Evolutionary conservation across 2,888 invertebrate species (phyloP), one percentile per base, ranked within the genome.

Genomic region (Nematopogon swammerdamellus): DNA sequence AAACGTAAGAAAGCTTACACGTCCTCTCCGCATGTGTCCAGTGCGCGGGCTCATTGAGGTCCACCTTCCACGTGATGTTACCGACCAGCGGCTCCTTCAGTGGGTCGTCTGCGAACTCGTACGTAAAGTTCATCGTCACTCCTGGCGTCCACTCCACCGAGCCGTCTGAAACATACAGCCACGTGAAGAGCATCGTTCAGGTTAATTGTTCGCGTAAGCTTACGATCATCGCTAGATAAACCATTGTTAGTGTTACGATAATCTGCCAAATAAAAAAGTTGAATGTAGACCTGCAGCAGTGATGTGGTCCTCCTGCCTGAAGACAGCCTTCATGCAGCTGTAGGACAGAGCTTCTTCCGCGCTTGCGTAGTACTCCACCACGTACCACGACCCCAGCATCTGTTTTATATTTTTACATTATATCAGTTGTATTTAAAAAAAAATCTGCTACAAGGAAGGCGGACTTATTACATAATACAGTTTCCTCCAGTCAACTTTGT

Each of bases 101-200:
- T 1, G 93, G 92, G 70, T 93, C 93, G 62, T 93, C 91, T 1
- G 87, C 87, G 60, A 89, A 94, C 50, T 89, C 89, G 65, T 92
- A 94, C 1, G 91, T 92, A 69, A 93, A 92, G 70, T 92, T 91
- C 92, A 94, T 92, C 1, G 89, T 91, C 46, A 92, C 87, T 60
- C 89, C 85, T 10, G 84, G 80, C 1, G 80, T 70, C 62, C 72
- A 72, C 55, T 70, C 75, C 30, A 74, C 61, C 2, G 70, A 62
- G 5, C 79, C 75, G 56, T 72, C 77, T 76, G 60, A 4, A 58
- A n/a, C 60, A 55, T 19, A 29, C n/a, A n/a, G n/a, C n/a, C n/a
- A n/a, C n/a, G 42, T 17, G 25, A 19, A 47, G n/a, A 42, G 36
- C 1, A 36, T 42, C 4, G 11, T 19, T 1, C n/a, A n/a, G 16